Base-by-base conservation (phyloP, 2,888 invertebrate species). In the Spodoptera picta region DNA sequence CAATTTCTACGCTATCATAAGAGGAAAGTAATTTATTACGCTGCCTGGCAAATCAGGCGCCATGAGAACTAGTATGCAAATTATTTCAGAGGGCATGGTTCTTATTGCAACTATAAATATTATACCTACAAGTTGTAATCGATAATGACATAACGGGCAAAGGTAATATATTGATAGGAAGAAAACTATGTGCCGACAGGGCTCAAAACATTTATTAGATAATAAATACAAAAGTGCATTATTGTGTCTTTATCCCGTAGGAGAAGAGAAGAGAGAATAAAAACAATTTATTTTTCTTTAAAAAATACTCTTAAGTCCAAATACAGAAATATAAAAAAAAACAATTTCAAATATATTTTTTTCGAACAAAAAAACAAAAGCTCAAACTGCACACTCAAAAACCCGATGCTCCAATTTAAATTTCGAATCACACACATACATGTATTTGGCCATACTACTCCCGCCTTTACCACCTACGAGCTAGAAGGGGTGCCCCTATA, bases 401-500 rank as follows among this genome's bases (percentile, higher is more conserved):
- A 64, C 36, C 36, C 31, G 57, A 70, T 80, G 79, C 72, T 82
- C 80, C 55, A 79, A 82, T 81, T 85, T 75, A 68, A 83, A 79
- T 83, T 78, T 79, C 70, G 74, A 72, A 65, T 63, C 60, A 77
- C 72, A 74, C 71, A 74, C 74, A 74, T 62, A 66, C 57, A 55
- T 74, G 60, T 51, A 51, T 65, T 62, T 61, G 65, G 65, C 65
- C 60, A 61, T 54, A 75, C 75, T 65, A 80, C 89, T 87, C 90
- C 90, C 90, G 86, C 91, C 86, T 84, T 84, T 81, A 79, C 76
- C 81, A 80, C 78, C 75, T 69, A 79, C 70, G 42, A 64, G 66
- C 81, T 85, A 92, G 93, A 89, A 92, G 93, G 93, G 93, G 90
- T 93, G 92, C 67, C 84, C 85, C 83, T 94, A 94, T 94, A 94